Conservation (phyloP, 2,797 vertebrate species). For the Gephyroberyx darwinii region DNA sequence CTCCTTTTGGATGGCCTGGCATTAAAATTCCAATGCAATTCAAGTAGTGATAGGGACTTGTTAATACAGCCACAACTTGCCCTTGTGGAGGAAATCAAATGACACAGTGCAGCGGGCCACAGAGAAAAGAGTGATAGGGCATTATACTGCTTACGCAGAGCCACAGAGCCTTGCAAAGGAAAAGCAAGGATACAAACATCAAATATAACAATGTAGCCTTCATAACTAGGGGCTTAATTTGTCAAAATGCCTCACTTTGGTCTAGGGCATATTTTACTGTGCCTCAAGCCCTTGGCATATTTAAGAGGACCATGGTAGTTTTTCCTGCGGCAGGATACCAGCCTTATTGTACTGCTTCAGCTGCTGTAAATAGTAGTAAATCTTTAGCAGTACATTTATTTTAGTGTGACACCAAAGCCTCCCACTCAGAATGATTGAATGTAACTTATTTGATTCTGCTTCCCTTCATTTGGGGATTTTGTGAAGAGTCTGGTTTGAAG, state of each 20-base stretch:
- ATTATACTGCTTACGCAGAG: slow-evolving; percentile 60
- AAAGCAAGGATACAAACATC: slow-evolving; percentile 74
- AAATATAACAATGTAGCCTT: slow-evolving; percentile 77
- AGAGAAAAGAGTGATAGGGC: slow-evolving; percentile 66
- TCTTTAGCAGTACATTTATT: slow-evolving; percentile 79
- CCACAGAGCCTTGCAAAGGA: slow-evolving; percentile 28
- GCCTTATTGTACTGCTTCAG: slow-evolving; percentile 79
- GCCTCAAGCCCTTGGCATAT: slow-evolving; percentile 73
- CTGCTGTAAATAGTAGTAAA: slow-evolving; percentile 83
- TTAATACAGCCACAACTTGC: slow-evolving; percentile 71
- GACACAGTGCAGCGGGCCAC: slow-evolving; percentile 72
- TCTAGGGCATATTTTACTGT: slow-evolving; percentile 69
- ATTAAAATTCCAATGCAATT: slow-evolving; percentile 76
- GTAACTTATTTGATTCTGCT: slow-evolving; percentile 81
- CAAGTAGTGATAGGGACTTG: slow-evolving; percentile 76
- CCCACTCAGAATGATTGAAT: slow-evolving; percentile 76
- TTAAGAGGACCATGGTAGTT: slow-evolving; percentile 71
- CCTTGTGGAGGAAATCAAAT: slow-evolving; percentile 79
- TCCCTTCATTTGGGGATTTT: slow-evolving; percentile 84
- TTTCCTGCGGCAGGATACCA: slow-evolving; percentile 75
- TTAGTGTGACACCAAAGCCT: slow-evolving; percentile 80
- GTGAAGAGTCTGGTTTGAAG: slow-evolving; percentile 94
- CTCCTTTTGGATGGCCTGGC: slow-evolving; percentile 62
- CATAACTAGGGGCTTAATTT: slow-evolving; percentile 78
- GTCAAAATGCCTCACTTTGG: slow-evolving; percentile 77